Evolutionary conservation across 2,888 invertebrate species (phyloP), one percentile per base, ranked within the genome.

Genomic region (Nyleta sp.): DNA sequence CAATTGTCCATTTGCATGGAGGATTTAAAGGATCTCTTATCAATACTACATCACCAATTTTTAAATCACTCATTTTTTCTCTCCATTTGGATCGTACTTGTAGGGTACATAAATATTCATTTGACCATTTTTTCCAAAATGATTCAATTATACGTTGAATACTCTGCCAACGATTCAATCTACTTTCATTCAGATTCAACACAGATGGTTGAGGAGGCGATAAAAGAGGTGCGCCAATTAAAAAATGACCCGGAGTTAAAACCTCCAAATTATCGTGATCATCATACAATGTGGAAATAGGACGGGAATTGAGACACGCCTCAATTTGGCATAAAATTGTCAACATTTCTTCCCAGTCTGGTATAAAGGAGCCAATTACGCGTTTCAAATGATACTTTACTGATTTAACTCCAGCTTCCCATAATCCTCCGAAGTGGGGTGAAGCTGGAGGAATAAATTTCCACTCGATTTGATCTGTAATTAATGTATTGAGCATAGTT

Each of bases 151-250:
- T 53, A 1, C 13, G 1, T 50, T 50, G 48, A 3, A 50, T 1
- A 7, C 8, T 10, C 4, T 42, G 42, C 42, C 42, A 42, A 17
- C 42, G 42, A 2, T 3, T 42, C 6, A 42, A 42, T 17, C 42
- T 4, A 17, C 15, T 42, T 1, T 2, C 17, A 7, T 42, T 42
- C 0, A 17, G 6, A 17, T 42, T 11, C 10, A n/a, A 1, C 0
- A 22, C 2, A 0, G 76, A 74, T 0, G 78, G 78, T 50, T 83
- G 83, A 0, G 84, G 84, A 2, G 13, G 31, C 2, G 28, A 1
- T 1, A 31, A 7, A 4, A 31, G 2, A 2, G 52, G 17, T 3
- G 17, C n/a, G 2, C 35, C 53, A 35, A 53, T 53, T 8, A n/a
- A n/a, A 73, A 53, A 53, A 35, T 50, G 48, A 4, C 48, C 48